Percentiles rank a stretch among this genome's conserved stretches.
These are phyloP conservation scores for Epinephelus coioides DNA, from an alignment of 2,797 vertebrate species.

Conservation along the genomic window DNA sequence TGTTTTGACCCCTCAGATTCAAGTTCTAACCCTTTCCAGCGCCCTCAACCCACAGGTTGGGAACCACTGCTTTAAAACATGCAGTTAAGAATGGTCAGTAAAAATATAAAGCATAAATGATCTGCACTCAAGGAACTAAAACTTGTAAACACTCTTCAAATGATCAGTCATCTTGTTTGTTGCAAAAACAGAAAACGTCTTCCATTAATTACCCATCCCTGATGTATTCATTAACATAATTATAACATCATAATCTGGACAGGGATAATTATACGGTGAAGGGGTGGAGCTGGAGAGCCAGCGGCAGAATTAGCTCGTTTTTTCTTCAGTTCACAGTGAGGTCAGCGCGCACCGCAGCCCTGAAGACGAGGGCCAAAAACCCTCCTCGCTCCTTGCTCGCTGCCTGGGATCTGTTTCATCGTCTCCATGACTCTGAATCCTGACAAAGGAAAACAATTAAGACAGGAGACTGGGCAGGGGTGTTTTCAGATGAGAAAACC, in stretches of 20 bases:
- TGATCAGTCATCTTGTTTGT: constrained; percentile 41
- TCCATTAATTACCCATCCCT: constrained; percentile 65
- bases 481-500: constrained; percentile 69
- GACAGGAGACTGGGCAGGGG: constrained; percentile 58
- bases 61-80: neutral
- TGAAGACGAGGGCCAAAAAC: constrained; percentile 59
- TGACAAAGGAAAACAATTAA: constrained; percentile 79
- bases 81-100: constrained; percentile 10
- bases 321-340: constrained; percentile 79
- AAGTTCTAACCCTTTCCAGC: neutral
- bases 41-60: neutral
- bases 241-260: constrained; percentile 63
- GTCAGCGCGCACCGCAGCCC: constrained; percentile 74
- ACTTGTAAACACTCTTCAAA: constrained; percentile 18
- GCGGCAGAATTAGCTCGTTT: constrained; percentile 66
- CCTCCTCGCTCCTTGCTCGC: constrained; percentile 53
- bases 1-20: neutral
- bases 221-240: constrained; percentile 75
- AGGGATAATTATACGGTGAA: constrained; percentile 68
- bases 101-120: neutral
- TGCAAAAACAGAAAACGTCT: constrained; percentile 45
- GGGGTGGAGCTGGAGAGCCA: constrained; percentile 67
- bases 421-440: constrained; percentile 68
- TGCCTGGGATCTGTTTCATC: constrained; percentile 69
- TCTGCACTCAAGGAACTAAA: constrained; percentile 18